phyloP scores from a whole-genome alignment of 2,888 invertebrate genomes.

The Gryllus longicercus region DNA sequence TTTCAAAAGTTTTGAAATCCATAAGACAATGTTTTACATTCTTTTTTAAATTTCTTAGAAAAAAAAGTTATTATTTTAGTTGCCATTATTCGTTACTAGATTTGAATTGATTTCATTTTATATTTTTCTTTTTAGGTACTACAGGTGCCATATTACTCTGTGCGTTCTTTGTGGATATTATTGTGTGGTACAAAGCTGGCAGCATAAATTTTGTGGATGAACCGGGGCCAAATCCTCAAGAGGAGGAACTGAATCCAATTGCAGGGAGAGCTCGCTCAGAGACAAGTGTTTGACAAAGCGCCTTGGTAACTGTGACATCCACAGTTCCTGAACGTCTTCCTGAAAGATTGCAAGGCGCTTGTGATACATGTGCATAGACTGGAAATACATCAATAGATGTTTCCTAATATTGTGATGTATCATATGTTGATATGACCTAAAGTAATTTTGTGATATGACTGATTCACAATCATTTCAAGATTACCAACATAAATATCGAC shows the following conservation, averaged over 20 bases:
- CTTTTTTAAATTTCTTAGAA: too few species aligned
- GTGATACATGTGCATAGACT: not conserved
- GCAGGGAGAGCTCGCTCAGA: conserved; percentile 46
- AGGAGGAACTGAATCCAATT: conserved; percentile 48
- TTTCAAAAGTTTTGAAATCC: too few species aligned
- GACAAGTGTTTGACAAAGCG: conserved; percentile 40
- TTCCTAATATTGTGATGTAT: not conserved
- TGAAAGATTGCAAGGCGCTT: not conserved
- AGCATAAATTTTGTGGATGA: conserved; percentile 68
- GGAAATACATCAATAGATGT: not conserved
- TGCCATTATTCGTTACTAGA: too few species aligned
- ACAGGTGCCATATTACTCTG: conserved; percentile 81
- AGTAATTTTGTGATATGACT: not conserved
- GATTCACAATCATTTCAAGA: conserved; percentile 4
- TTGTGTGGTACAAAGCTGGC: conserved; percentile 86
- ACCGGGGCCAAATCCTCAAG: conserved; percentile 48
- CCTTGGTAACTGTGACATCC: not conserved
- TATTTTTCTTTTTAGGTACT: conserved; percentile 59
- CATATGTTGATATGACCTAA: not conserved
- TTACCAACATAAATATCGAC: conserved; percentile 19
- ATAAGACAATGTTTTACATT: too few species aligned
- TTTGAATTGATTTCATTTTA: not conserved
- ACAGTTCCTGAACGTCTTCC: conserved; percentile 19
- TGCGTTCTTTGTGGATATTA: conserved; percentile 82
- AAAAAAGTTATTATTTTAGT: too few species aligned